These are phyloP conservation scores for Pseudomyrmex flavicornis DNA, from an alignment of 1,140 invertebrate species.

Conservation along the genomic window DNA sequence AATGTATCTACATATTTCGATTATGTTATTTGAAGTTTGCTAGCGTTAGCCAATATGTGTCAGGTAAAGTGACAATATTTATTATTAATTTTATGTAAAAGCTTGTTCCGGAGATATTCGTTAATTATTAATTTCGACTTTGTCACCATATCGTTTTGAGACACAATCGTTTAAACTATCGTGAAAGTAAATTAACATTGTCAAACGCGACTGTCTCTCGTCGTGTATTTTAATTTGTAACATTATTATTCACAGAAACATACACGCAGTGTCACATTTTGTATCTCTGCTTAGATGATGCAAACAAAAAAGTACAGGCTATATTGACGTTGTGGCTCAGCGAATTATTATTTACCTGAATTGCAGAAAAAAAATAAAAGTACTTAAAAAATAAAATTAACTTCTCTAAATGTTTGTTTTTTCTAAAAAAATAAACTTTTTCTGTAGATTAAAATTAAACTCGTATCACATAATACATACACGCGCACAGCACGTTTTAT, in stretches of 20 bases:
- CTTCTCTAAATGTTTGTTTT: too few species aligned
- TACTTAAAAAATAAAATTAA: too few species aligned
- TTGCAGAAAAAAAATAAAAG: background rate
- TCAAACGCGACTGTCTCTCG: background rate
- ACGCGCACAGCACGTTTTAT: background rate
- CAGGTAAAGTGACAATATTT: background rate
- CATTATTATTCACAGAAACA: too few species aligned
- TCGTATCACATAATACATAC: background rate
- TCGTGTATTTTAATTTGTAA: slow-evolving; percentile 25
- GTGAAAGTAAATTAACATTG: slow-evolving; percentile 22
- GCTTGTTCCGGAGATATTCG: slow-evolving; percentile 35
- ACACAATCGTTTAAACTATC: slow-evolving; percentile 28
- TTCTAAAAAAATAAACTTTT: slow-evolving; percentile 6
- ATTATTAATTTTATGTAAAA: slow-evolving; percentile 38
- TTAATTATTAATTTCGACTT: slow-evolving; percentile 34
- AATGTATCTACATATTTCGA: slow-evolving; percentile 15
- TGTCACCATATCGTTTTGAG: slow-evolving; percentile 15
- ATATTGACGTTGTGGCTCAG: background rate
- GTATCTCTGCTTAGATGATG: background rate
- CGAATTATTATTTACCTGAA: slow-evolving; percentile 17
- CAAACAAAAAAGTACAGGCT: background rate
- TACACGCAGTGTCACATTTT: too few species aligned
- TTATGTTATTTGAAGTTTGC: slow-evolving; percentile 15
- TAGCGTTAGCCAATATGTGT: slow-evolving; percentile 21
- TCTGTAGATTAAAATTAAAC: background rate